Percentiles rank a stretch among this genome's conserved stretches.
Evolutionary conservation across 2,797 vertebrate species (phyloP).

Genomic region (Benthosema pterotum): DNA sequence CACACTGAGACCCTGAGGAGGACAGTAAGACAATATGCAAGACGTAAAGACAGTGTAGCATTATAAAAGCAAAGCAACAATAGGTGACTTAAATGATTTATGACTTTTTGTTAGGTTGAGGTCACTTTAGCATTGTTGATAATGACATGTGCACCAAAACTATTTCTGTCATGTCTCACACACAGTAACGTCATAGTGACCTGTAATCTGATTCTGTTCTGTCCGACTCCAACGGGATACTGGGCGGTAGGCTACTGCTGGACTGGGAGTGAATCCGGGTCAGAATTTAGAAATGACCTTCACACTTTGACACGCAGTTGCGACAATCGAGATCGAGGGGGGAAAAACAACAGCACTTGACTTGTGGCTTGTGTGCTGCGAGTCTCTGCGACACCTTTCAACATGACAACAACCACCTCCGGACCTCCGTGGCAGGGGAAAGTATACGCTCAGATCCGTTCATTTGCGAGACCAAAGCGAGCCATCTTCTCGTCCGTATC

Average conservation of each 20-base stretch:
- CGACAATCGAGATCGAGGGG: conserved; percentile 25
- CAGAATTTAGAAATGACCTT: conserved; percentile 57
- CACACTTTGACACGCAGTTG: conserved; percentile 37
- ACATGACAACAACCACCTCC: conserved; percentile 49
- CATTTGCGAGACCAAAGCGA: conserved; percentile 39
- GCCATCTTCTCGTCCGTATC: conserved; percentile 52
- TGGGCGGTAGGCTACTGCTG: neutral
- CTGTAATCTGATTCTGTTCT: neutral
- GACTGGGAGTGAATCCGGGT: conserved; percentile 33
- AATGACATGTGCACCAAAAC: too few species aligned
- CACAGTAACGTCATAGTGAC: too few species aligned
- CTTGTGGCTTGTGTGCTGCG: conserved; percentile 48
- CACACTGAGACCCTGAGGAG: conserved; percentile 8
- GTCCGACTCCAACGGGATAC: conserved; percentile 7
- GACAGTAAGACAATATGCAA: too few species aligned
- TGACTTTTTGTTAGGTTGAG: too few species aligned
- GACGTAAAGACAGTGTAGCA: neutral
- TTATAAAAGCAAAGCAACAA: too few species aligned
- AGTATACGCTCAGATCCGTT: conserved; percentile 33
- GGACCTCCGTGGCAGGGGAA: conserved; percentile 43
- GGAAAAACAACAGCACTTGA: conserved; percentile 22
- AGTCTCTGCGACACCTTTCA: conserved; percentile 30
- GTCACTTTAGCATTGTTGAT: too few species aligned
- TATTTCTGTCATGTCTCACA: too few species aligned
- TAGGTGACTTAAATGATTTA: too few species aligned